These are phyloP conservation scores for Pogoniulus pusillus DNA, from an alignment of 2,797 vertebrate genomes.

Conservation along the genomic window DNA sequence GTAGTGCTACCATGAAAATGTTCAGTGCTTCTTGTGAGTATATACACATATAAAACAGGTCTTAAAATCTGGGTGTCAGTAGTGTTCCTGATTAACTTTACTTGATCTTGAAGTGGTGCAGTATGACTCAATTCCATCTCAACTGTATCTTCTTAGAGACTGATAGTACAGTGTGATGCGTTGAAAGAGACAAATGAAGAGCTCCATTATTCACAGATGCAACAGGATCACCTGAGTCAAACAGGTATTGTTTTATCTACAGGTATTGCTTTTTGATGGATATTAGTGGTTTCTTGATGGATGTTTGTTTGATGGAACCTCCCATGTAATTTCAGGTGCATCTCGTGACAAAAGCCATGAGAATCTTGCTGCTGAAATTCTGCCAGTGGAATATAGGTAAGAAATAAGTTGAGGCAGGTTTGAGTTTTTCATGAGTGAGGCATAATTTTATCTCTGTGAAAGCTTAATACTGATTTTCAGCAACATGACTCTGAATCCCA, in stretches of 20 bases:
- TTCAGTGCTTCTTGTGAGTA: not conserved
- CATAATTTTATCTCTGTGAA: not conserved
- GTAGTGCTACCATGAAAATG: not conserved
- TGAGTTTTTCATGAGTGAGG: not conserved
- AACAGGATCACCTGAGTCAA: constrained; percentile 90
- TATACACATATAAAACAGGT: not conserved
- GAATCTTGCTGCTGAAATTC: constrained; percentile 93
- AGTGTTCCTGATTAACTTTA: not conserved
- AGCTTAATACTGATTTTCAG: not conserved
- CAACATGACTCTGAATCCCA: not conserved
- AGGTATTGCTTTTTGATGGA: not conserved
- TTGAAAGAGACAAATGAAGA: constrained; percentile 97
- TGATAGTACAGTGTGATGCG: constrained; percentile 91
- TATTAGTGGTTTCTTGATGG: not conserved
- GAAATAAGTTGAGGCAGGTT: not conserved
- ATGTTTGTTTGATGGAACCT: not conserved
- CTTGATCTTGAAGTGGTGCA: not conserved
- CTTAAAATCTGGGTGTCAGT: not conserved
- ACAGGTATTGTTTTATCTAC: constrained; percentile 78
- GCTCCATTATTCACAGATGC: constrained; percentile 90
- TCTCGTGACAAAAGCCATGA: constrained; percentile 84
- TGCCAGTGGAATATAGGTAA: constrained; percentile 94
- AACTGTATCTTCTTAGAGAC: constrained; percentile 78
- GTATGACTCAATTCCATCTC: not conserved
- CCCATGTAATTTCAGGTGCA: constrained; percentile 69